Evolutionary conservation across 2,797 vertebrate species (phyloP).

Genomic region (Rhabdophis nuchalis): DNA sequence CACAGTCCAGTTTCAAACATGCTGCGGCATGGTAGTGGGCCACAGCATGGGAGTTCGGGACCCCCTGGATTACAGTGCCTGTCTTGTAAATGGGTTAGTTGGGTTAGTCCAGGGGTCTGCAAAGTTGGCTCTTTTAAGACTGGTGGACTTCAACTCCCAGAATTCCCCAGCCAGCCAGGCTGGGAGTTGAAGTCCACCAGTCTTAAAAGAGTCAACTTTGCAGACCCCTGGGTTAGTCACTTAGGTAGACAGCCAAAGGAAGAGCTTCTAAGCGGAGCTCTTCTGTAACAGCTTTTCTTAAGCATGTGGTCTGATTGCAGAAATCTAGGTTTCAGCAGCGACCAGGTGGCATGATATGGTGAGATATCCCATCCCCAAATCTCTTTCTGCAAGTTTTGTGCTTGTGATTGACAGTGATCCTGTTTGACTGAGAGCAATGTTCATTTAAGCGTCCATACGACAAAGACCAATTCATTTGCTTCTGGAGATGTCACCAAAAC

Average conservation of each 20-base stretch:
- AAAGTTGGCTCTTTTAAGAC: too few species aligned
- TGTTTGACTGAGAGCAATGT: conserved; percentile 32
- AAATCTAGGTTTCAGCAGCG: not conserved
- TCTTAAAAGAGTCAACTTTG: too few species aligned
- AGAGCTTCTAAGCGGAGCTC: not conserved
- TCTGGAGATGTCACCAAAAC: conserved; percentile 53
- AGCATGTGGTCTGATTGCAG: not conserved
- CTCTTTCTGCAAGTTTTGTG: not conserved
- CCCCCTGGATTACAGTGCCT: not conserved
- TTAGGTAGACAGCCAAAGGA: not conserved
- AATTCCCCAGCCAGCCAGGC: too few species aligned
- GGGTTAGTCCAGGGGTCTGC: too few species aligned
- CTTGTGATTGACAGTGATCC: conserved; percentile 31
- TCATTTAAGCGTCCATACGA: conserved; percentile 51
- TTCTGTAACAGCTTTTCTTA: not conserved
- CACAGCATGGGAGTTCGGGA: not conserved
- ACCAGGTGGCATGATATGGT: not conserved
- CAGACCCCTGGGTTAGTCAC: too few species aligned
- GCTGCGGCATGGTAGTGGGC: not conserved
- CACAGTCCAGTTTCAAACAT: not conserved
- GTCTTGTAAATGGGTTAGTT: not conserved
- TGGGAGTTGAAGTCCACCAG: too few species aligned
- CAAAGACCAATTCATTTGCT: conserved; percentile 56
- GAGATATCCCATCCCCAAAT: not conserved
- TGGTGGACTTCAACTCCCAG: too few species aligned